Conservation (phyloP, 2,888 invertebrate species). For the Drosophila suboccidentalis region DNA sequence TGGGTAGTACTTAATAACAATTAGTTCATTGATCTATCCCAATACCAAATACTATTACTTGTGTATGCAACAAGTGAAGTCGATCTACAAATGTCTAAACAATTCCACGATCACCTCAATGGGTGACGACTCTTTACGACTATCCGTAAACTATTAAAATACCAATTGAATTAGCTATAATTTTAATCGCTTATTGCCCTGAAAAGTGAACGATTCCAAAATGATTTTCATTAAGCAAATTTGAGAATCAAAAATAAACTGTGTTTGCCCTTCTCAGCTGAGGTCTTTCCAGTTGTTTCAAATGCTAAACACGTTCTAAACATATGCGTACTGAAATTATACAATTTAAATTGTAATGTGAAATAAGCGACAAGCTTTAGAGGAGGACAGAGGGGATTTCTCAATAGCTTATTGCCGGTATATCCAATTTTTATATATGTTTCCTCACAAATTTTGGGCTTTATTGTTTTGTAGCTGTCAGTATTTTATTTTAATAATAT, state of each 20-base stretch:
- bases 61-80: conserved; percentile 50
- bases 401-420: conserved; percentile 33
- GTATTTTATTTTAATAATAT: conserved; percentile 17
- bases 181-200: conserved; percentile 53
- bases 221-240: conserved; percentile 41
- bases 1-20: conserved; percentile 20
- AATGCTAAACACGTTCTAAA: conserved; percentile 71
- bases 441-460: conserved; percentile 48
- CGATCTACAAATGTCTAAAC: conserved; percentile 44
- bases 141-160: conserved; percentile 30
- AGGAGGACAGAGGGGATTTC: background rate
- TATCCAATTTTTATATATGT: conserved; percentile 20
- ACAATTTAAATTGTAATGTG: conserved; percentile 68
- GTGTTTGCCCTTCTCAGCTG: conserved; percentile 62
- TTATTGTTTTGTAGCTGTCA: conserved; percentile 41
- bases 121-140: conserved; percentile 13
- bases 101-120: conserved; percentile 38
- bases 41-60: conserved; percentile 33
- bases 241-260: background rate
- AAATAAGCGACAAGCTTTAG: conserved; percentile 52
- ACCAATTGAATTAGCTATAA: conserved; percentile 45
- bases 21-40: conserved; percentile 47
- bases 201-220: conserved; percentile 25
- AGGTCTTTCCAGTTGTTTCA: conserved; percentile 41
- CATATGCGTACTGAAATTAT: conserved; percentile 59